Base-by-base conservation (phyloP, 1,140 invertebrate species). In the Carposina sasakii region DNA sequence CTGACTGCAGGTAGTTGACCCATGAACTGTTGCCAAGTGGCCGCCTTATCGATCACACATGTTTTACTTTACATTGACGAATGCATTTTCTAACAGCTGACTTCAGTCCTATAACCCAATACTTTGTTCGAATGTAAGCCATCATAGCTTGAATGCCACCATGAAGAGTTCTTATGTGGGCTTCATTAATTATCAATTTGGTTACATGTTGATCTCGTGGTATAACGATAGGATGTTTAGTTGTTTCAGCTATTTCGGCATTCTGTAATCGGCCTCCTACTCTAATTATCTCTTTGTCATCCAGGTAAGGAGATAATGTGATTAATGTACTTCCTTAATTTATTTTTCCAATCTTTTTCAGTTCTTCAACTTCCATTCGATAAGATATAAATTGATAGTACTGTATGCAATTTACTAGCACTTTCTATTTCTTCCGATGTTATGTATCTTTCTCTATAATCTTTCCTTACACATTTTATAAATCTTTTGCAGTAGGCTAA, bases 1-100 rank as follows among this genome's bases (percentile, higher is more conserved):
- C 72, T 45, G n/a, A 40, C 31, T 6, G 33, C 20, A 10, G 81
- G 79, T 16, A 84, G 52, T 46, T 76, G 42, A 10, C 63, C 71
- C 72, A 84, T 81, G 15, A 28, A 31, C 22, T 30, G 15, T 9
- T n/a, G n/a, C n/a, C n/a, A n/a, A n/a, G n/a, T n/a, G n/a, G n/a
- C n/a, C n/a, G n/a, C n/a, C n/a, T n/a, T n/a, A n/a, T n/a, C n/a
- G n/a, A n/a, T n/a, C n/a, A n/a, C n/a, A n/a, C n/a, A n/a, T n/a
- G n/a, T n/a, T n/a, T n/a, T n/a, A n/a, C n/a, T n/a, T n/a, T n/a
- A n/a, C n/a, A n/a, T n/a, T n/a, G n/a, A n/a, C n/a, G n/a, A 5
- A 43, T 46, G 26, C 16, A 43, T 45, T 51, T 30, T 42, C 44
- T 55, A 1, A 57, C 54, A 22, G 19, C 33, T n/a, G 33, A 39